Percentiles rank a stretch among this genome's conserved stretches.
Evolutionary conservation across 2,888 invertebrate species (phyloP).

Genomic region (Plutella xylostella): DNA sequence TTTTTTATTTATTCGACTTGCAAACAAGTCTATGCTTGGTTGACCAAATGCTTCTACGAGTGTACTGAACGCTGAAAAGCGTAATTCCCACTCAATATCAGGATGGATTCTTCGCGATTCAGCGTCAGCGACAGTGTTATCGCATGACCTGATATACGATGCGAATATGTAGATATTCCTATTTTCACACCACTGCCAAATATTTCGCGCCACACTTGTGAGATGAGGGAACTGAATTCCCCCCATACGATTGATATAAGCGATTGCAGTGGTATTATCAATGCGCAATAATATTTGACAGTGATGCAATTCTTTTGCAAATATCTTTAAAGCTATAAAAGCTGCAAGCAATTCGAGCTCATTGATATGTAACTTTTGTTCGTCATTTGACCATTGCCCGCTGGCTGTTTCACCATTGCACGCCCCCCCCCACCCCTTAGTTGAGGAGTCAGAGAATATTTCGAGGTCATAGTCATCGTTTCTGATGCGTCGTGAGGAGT

Average conservation of each 20-base stretch:
- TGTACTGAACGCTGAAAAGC: neutral
- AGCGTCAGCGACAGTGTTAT: constrained; percentile 3
- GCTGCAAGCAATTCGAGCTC: constrained; percentile 4
- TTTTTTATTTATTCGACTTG: constrained; percentile 5
- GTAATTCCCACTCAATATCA: constrained; percentile 3
- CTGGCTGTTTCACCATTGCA: constrained; percentile 8
- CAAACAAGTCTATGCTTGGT: constrained; percentile 8
- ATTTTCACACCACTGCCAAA: constrained; percentile 8
- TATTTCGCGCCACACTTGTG: neutral
- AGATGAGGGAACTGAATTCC: constrained; percentile 7
- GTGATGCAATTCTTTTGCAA: neutral
- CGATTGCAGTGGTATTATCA: constrained; percentile 6
- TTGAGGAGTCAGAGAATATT: constrained; percentile 8
- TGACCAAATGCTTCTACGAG: neutral
- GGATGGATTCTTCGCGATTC: neutral
- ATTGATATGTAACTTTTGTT: constrained; percentile 1
- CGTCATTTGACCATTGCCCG: neutral
- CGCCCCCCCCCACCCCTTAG: constrained; percentile 11
- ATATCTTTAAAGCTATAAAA: constrained; percentile 6
- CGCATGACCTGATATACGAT: neutral
- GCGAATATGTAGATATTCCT: constrained; percentile 4
- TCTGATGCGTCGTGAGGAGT: neutral
- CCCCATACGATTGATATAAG: constrained; percentile 4
- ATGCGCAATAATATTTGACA: constrained; percentile 4
- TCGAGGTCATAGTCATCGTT: neutral